Percentiles rank a stretch among this genome's conserved stretches.
Conservation (phyloP, 2,888 invertebrate genomes). For the Drosophila cracens region DNA sequence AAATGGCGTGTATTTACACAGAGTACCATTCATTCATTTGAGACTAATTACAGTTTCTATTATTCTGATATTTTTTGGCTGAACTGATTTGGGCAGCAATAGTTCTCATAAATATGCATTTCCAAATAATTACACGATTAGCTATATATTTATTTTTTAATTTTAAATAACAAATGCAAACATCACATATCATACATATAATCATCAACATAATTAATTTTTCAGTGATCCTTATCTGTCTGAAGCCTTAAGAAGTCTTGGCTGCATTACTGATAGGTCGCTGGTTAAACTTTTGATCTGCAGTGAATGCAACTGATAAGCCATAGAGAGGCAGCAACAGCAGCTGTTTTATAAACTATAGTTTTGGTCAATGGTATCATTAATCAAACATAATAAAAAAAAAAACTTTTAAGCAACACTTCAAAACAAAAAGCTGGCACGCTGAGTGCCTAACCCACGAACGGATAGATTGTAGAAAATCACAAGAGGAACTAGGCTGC, state of each 20-base stretch:
- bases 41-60: slow-evolving; percentile 12
- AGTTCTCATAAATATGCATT: slow-evolving; percentile 22
- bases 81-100: slow-evolving; percentile 22
- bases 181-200: slow-evolving; percentile 5
- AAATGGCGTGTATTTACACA: not conserved
- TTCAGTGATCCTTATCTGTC: not conserved
- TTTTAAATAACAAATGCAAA: slow-evolving; percentile 38
- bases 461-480: slow-evolving; percentile 46
- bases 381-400: slow-evolving; percentile 44
- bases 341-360: slow-evolving; percentile 36
- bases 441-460: slow-evolving; percentile 70
- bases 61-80: slow-evolving; percentile 20
- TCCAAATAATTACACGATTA: slow-evolving; percentile 14
- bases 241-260: not conserved
- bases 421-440: slow-evolving; percentile 37
- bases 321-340: slow-evolving; percentile 29
- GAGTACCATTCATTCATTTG: not conserved
- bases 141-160: slow-evolving; percentile 21
- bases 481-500: slow-evolving; percentile 14
- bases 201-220: not conserved
- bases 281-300: slow-evolving; percentile 17
- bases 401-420: slow-evolving; percentile 14
- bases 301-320: slow-evolving; percentile 51
- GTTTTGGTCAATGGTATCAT: slow-evolving; percentile 59
- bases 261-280: slow-evolving; percentile 44